Conservation (phyloP, 2,113 vertebrate genomes). For the Limanda limanda region DNA sequence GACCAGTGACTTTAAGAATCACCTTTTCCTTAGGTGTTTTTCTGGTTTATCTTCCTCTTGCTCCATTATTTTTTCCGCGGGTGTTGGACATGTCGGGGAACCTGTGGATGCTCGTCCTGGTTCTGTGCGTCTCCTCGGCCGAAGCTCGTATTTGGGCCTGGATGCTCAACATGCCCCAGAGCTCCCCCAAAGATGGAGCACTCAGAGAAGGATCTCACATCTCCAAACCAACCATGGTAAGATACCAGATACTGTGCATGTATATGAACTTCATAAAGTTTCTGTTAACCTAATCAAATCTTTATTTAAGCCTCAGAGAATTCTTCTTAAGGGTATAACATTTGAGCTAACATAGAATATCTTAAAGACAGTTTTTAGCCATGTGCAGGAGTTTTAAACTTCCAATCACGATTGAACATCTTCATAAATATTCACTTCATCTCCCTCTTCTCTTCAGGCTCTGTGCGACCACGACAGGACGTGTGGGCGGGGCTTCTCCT, state of each 20-base stretch:
- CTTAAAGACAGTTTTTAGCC: too few relatives aligned
- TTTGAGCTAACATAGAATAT: too few relatives aligned
- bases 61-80: neutral
- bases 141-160: conserved; percentile 88
- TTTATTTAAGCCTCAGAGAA: neutral
- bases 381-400: too few relatives aligned
- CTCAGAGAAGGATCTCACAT: conserved; percentile 34
- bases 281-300: neutral
- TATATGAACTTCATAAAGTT: neutral
- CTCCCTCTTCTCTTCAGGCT: conserved; percentile 65
- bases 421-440: too few relatives aligned
- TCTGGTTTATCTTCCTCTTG: neutral
- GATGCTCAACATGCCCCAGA: conserved; percentile 89
- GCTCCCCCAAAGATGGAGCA: conserved; percentile 75
- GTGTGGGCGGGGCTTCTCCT: conserved; percentile 84
- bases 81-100: conserved; percentile 59
- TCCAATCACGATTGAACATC: neutral
- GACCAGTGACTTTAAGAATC: neutral
- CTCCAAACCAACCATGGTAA: conserved; percentile 77
- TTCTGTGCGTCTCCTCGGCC: conserved; percentile 61
- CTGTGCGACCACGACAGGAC: conserved; percentile 77
- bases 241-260: conserved; percentile 11
- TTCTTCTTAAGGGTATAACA: neutral
- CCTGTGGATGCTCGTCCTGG: conserved; percentile 62
- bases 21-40: neutral